A percentile compares a stretch with the other conserved stretches of the same genome.
Evolutionary conservation across 2,113 vertebrate genomes (phyloP).

Genomic region (Myotis brandtii): DNA sequence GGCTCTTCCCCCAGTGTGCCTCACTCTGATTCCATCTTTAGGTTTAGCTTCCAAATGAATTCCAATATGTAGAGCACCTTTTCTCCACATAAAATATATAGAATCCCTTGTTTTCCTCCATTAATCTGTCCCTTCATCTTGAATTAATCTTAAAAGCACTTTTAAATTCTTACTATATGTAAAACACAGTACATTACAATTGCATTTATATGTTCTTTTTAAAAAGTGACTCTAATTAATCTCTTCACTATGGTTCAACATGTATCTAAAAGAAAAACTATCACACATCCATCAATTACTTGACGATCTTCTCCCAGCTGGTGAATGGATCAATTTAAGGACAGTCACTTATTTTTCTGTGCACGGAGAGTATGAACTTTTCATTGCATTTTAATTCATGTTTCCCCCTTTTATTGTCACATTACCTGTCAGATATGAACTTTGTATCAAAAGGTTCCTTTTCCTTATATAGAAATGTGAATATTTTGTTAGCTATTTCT

Average conservation of each 20-base stretch:
- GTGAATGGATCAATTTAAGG: conserved; percentile 83
- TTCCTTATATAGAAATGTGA: conserved; percentile 67
- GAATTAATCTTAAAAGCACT: conserved; percentile 46
- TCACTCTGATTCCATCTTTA: background rate
- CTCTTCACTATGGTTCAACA: background rate
- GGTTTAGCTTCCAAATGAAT: background rate
- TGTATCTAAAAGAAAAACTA: conserved; percentile 36
- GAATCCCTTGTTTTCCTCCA: background rate
- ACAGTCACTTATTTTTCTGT: conserved; percentile 83
- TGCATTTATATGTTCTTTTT: background rate
- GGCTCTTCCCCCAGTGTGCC: fast-evolving
- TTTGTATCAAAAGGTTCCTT: conserved; percentile 82
- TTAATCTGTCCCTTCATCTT: background rate
- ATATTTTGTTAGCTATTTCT: conserved; percentile 73
- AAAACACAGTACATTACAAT: background rate
- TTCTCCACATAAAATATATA: background rate
- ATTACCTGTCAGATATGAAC: conserved; percentile 84
- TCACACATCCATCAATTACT: conserved; percentile 75
- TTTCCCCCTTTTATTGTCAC: conserved; percentile 78
- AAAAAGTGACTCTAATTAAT: conserved; percentile 56
- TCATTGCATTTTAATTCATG: conserved; percentile 82
- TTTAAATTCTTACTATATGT: background rate
- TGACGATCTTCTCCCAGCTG: conserved; percentile 69
- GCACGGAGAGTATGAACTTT: conserved; percentile 83
- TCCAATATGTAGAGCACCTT: background rate